phyloP scores from a whole-genome alignment of 1,140 invertebrate genomes.

The Mya arenaria region DNA sequence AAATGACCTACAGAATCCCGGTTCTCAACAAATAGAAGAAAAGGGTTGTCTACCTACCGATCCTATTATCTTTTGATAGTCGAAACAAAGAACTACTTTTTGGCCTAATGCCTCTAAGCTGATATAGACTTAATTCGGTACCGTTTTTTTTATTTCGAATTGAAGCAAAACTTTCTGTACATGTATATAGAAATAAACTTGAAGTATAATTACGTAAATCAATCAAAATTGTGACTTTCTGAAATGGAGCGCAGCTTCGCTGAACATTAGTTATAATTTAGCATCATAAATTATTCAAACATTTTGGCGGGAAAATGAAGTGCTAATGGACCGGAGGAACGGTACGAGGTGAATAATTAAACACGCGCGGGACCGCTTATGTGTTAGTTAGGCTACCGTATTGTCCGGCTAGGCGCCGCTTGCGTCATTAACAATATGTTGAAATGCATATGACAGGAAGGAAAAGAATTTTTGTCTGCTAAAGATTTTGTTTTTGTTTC shows the following conservation, averaged over 20 bases:
- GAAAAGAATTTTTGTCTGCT: too few relatives aligned
- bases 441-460: too few relatives aligned
- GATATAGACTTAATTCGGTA: not conserved
- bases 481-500: too few relatives aligned
- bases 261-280: constrained; percentile 37
- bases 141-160: not conserved
- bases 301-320: constrained; percentile 22
- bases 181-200: not conserved
- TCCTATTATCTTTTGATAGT: not conserved
- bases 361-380: constrained; percentile 1
- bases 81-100: not conserved
- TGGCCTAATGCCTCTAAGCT: not conserved
- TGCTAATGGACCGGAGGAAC: constrained; percentile 21
- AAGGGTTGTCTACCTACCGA: too few relatives aligned
- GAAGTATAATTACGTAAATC: not conserved
- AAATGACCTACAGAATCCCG: too few relatives aligned
- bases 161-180: not conserved
- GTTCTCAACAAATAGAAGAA: too few relatives aligned
- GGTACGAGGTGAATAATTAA: constrained; percentile 45
- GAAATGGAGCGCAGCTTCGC: not conserved
- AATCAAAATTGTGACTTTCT: not conserved
- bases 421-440: too few relatives aligned
- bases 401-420: too few relatives aligned
- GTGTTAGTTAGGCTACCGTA: too few relatives aligned
- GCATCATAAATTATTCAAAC: constrained; percentile 30